These are phyloP conservation scores for Camponotus vicinus DNA, from an alignment of 1,140 invertebrate genomes.

Conservation along the genomic window DNA sequence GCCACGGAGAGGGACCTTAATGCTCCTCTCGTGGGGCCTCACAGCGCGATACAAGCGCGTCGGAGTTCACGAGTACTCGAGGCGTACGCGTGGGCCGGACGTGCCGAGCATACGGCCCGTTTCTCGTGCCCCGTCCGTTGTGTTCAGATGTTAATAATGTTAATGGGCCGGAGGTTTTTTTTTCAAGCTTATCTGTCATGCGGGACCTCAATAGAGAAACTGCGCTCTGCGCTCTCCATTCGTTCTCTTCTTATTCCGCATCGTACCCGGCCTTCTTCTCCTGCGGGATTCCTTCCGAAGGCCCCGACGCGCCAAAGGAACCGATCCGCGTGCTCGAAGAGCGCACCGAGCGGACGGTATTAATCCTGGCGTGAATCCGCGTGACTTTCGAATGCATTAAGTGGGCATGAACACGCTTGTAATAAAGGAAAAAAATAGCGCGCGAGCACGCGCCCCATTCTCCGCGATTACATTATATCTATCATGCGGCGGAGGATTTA, in stretches of 20 bases:
- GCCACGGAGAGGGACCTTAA: conserved; percentile 59
- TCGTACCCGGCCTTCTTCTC: conserved; percentile 68
- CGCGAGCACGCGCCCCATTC: conserved; percentile 22
- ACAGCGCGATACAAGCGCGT: conserved; percentile 66
- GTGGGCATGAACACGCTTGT: conserved; percentile 62
- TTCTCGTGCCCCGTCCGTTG: conserved; percentile 60
- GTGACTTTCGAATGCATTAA: conserved; percentile 64
- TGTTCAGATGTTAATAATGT: conserved; percentile 81
- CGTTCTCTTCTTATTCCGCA: conserved; percentile 67
- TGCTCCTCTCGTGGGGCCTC: conserved; percentile 70
- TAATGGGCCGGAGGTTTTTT: conserved; percentile 79
- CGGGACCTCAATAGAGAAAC: conserved; percentile 80
- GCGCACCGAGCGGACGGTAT: conserved; percentile 66
- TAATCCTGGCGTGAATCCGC: conserved; percentile 67
- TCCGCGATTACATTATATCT: conserved; percentile 61
- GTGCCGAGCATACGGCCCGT: conserved; percentile 59
- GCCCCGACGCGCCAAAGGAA: conserved; percentile 46
- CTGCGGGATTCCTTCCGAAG: conserved; percentile 48
- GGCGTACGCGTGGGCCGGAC: conserved; percentile 70
- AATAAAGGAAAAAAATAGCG: conserved; percentile 50
- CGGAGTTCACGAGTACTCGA: conserved; percentile 65
- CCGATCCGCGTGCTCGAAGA: conserved; percentile 67
- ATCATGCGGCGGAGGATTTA: conserved; percentile 52
- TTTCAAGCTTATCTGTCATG: conserved; percentile 82
- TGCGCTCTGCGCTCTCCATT: conserved; percentile 55